Percentiles rank a stretch among this genome's conserved stretches.
Conservation (phyloP, 2,888 invertebrate genomes). For the Chamaedrilus cognettii region DNA sequence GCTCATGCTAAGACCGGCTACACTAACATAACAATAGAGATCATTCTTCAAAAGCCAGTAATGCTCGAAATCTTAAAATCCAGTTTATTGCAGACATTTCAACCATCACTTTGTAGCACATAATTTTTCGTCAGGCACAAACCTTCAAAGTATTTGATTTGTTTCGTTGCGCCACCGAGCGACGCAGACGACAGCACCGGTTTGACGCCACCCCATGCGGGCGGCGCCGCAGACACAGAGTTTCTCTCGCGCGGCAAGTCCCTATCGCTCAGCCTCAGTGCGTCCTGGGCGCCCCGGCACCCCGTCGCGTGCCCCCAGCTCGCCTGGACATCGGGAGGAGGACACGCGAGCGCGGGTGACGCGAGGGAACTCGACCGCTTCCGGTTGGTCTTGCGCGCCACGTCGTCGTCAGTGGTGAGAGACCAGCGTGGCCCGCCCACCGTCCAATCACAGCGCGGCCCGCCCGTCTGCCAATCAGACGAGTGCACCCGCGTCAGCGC, state of each 20-base stretch:
- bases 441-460: not conserved
- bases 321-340: not conserved
- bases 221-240: too few relatives aligned
- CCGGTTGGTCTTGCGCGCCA: not conserved
- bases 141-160: too few relatives aligned
- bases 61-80: too few relatives aligned
- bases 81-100: too few relatives aligned
- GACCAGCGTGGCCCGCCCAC: not conserved
- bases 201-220: too few relatives aligned
- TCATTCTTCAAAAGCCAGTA: too few relatives aligned
- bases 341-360: not conserved
- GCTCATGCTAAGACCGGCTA: too few relatives aligned
- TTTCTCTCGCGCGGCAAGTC: not conserved
- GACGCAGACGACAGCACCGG: too few relatives aligned
- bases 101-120: too few relatives aligned
- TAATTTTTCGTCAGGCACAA: too few relatives aligned
- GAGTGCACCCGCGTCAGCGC: not conserved
- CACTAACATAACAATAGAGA: too few relatives aligned
- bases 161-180: too few relatives aligned
- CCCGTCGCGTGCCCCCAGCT: not conserved
- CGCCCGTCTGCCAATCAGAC: not conserved
- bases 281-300: not conserved
- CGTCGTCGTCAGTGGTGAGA: not conserved
- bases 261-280: not conserved
- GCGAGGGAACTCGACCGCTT: constrained; percentile 14